Evolutionary conservation across 1,140 invertebrate species (phyloP).

Genomic region (Pseudomyrmex sp.): DNA sequence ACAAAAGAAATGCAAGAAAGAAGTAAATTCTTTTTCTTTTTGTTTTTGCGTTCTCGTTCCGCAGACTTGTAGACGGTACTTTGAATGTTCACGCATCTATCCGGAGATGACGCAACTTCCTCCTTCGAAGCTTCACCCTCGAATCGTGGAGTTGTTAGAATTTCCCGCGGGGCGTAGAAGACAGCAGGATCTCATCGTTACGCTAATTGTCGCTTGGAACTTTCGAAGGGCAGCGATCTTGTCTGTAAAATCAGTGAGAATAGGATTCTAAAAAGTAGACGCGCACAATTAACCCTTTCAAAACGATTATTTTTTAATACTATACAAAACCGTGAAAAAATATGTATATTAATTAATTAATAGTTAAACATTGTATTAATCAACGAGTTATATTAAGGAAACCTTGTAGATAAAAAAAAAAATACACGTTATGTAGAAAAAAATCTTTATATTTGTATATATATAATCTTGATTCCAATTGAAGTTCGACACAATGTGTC

Average conservation of each 20-base stretch:
- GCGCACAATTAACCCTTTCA: conserved; percentile 7
- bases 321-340: no score
- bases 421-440: no score
- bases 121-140: conserved; percentile 68
- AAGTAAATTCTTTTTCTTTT: no score
- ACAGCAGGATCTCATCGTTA: conserved; percentile 69
- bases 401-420: no score
- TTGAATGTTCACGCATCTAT: conserved; percentile 31
- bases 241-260: conserved; percentile 4
- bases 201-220: conserved; percentile 78
- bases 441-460: no score
- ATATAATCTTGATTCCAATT: neutral
- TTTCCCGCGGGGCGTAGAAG: conserved; percentile 45
- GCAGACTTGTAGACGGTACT: neutral
- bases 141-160: conserved; percentile 69
- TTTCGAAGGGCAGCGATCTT: conserved; percentile 6
- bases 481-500: conserved; percentile 17
- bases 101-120: conserved; percentile 35
- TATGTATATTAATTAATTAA: no score
- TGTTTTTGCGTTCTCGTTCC: neutral
- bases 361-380: no score
- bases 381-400: no score
- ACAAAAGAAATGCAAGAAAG: no score
- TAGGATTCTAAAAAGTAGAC: neutral
- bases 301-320: neutral